A percentile compares a stretch with the other conserved stretches of the same genome.
phyloP scores from a whole-genome alignment of 2,113 vertebrate genomes.

The Mormoops blainvillei region DNA sequence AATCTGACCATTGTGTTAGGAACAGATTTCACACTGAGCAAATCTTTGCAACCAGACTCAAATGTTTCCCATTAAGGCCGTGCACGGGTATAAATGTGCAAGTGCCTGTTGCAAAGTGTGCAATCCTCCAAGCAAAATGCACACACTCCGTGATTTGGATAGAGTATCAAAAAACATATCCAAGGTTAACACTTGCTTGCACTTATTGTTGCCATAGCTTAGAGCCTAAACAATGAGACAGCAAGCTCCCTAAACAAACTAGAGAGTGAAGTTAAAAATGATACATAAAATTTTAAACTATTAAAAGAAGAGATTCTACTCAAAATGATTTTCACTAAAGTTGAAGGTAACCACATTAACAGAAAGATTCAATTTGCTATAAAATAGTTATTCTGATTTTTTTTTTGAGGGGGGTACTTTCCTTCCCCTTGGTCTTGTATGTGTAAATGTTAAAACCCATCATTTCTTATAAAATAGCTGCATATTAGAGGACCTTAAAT shows the following conservation, averaged over 20 bases:
- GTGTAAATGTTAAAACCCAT: slow-evolving; percentile 21
- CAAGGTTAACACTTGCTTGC: neutral
- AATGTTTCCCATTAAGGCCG: neutral
- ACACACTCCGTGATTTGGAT: neutral
- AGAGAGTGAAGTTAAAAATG: neutral
- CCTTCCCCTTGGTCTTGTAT: neutral
- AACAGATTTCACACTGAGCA: slow-evolving; percentile 53
- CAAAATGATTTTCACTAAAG: neutral
- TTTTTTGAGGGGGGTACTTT: neutral
- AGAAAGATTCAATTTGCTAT: neutral
- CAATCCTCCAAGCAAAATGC: neutral
- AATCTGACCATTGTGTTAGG: slow-evolving; percentile 49
- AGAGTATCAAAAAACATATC: neutral
- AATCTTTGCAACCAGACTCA: slow-evolving; percentile 11
- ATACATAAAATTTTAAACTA: neutral
- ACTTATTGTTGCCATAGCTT: neutral
- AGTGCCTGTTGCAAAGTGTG: neutral
- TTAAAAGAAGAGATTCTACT: slow-evolving; percentile 13
- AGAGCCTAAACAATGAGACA: neutral
- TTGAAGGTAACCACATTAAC: neutral
- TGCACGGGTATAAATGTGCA: neutral
- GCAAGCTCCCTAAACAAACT: neutral
- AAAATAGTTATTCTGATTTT: neutral
- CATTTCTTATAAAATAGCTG: neutral
- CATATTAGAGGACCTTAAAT: neutral